Percentiles rank a stretch among this genome's conserved stretches.
Conservation (phyloP, 2,888 invertebrate species). For the Drosophila multiciliata region DNA sequence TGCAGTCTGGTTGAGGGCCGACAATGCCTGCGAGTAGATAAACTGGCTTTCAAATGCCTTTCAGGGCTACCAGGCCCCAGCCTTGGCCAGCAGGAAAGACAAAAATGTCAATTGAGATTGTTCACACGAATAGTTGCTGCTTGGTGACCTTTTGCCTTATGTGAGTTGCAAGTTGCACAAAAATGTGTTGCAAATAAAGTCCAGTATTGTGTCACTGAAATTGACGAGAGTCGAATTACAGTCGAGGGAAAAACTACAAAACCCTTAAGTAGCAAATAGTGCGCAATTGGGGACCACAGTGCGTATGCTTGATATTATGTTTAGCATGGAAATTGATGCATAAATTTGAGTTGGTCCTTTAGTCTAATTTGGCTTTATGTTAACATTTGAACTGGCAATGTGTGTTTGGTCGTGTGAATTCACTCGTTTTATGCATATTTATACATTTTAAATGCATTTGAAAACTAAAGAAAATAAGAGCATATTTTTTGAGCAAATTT, state of each 20-base stretch:
- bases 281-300: neutral
- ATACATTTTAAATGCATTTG: conserved; percentile 40
- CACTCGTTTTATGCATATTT: conserved; percentile 50
- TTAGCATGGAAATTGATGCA: neutral
- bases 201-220: conserved; percentile 7
- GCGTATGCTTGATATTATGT: neutral
- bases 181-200: neutral
- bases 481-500: conserved; percentile 16
- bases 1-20: conserved; percentile 7
- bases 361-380: neutral
- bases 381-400: conserved; percentile 20
- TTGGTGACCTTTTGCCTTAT: conserved; percentile 4
- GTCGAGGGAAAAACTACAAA: neutral
- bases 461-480: conserved; percentile 3
- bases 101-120: conserved; percentile 26
- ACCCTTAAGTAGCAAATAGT: neutral
- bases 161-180: conserved; percentile 7
- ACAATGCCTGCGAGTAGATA: conserved; percentile 15
- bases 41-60: conserved; percentile 7
- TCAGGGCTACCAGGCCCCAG: neutral
- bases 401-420: conserved; percentile 15
- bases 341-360: neutral
- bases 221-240: conserved; percentile 3
- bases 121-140: conserved; percentile 1
- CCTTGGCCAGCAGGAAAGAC: conserved; percentile 3